Evolutionary conservation across 1,140 invertebrate species (phyloP).

Genomic region (Phortica variegata): DNA sequence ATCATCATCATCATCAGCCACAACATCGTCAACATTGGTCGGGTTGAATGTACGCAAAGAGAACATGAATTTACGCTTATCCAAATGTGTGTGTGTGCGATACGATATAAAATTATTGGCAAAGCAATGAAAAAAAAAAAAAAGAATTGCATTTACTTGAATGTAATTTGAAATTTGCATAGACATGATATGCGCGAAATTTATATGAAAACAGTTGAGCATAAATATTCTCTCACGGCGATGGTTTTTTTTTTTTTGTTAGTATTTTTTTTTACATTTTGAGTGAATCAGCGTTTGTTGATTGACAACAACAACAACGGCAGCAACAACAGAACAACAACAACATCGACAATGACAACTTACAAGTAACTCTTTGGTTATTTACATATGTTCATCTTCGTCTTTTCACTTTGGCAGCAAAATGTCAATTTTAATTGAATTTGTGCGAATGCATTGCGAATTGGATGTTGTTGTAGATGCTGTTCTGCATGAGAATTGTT

Average conservation of each 20-base stretch:
- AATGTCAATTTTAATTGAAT: constrained; percentile 54
- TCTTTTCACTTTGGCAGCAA: constrained; percentile 10
- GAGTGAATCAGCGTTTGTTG: not conserved
- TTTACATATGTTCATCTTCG: not conserved
- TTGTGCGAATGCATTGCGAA: constrained; percentile 20
- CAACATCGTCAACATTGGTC: constrained; percentile 38
- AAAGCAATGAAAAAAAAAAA: no score
- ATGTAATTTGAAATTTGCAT: no score
- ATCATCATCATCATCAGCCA: no score
- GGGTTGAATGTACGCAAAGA: constrained; percentile 39
- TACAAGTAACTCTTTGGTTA: not conserved
- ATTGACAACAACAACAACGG: not conserved
- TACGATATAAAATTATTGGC: no score
- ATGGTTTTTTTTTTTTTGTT: no score
- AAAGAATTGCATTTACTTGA: no score
- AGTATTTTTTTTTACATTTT: not conserved
- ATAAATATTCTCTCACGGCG: no score
- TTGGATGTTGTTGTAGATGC: no score
- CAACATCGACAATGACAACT: not conserved
- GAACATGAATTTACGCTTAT: no score
- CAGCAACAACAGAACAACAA: not conserved
- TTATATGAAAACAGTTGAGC: not conserved
- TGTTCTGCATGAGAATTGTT: not conserved
- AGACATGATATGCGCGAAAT: not conserved
- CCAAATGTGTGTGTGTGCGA: no score